phyloP scores from a whole-genome alignment of 30 jellyfish, hydroid and myxozoan species.

The Sanderia malayensis region DNA sequence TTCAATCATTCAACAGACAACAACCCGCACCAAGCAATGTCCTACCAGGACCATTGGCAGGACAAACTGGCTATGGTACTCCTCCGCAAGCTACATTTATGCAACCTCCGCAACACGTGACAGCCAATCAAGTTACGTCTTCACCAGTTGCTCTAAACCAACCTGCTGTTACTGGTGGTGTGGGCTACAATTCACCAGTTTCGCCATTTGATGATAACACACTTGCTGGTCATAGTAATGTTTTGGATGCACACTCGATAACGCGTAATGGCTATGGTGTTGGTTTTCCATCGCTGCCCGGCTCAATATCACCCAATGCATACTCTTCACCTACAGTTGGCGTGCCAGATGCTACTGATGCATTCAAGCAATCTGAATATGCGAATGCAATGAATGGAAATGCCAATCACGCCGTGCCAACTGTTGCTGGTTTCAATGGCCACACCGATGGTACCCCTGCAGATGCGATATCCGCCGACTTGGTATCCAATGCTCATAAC shows the following conservation, averaged over 20 bases:
- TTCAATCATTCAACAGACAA: neutral
- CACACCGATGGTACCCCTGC: too few species aligned
- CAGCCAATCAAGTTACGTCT: too few species aligned
- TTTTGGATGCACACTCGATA: neutral
- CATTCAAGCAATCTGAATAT: neutral
- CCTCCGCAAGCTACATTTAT: neutral
- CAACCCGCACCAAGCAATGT: neutral
- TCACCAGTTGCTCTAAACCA: too few species aligned
- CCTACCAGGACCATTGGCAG: constrained; percentile 45
- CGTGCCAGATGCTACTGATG: neutral
- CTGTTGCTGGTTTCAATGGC: too few species aligned
- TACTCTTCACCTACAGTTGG: neutral
- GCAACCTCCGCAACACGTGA: too few species aligned
- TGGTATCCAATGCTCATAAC: too few species aligned
- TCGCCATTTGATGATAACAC: neutral
- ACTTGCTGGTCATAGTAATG: neutral
- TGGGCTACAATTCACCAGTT: neutral
- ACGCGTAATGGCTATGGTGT: neutral
- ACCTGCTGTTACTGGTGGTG: too few species aligned
- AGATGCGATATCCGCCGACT: too few species aligned
- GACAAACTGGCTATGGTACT: constrained; percentile 31
- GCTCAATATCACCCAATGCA: neutral
- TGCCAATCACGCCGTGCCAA: too few species aligned
- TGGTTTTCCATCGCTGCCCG: neutral
- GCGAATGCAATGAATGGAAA: too few species aligned